Base-by-base conservation (phyloP, 35 echinoderm and acorn worm species). In the Acanthaster planci region DNA sequence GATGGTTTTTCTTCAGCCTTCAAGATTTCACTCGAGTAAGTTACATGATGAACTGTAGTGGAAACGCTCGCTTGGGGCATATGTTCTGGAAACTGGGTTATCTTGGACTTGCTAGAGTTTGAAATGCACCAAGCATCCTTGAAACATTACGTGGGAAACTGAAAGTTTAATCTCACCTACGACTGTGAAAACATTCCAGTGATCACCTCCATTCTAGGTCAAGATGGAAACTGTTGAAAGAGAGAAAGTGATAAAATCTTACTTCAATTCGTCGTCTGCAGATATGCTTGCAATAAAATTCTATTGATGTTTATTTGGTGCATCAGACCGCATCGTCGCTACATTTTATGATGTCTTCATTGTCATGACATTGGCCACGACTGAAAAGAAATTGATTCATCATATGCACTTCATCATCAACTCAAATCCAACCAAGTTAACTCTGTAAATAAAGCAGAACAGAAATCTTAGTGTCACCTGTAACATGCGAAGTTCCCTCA, bases 291-390 rank as follows among this genome's bases (percentile, higher is more conserved):
- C 10, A 55, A 55, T 55, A 14, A 10, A 55, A 55, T 21, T 55
- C 21, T 14, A 60, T 19, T 22, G 27, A 60, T 60, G 27, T 29
- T 60, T 3, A 5, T 22, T 60, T 5, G 7, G 57, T 60, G 57
- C 57, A 22, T 60, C 57, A 60, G 57, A 60, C 57, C 57, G 57
- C 57, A 21, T 60, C 9, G 57, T 60, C 57, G 57, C 57, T 60
- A 60, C 57, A 60, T 60, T 60, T 60, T 22, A 21, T 22, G 6
- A 22, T 60, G 7, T 60, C 57, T 22, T 60, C 57, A 60, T 19
- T 22, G 57, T 60, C 27, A 30, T 60, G 18, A 60, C n/a, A n/a
- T n/a, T n/a, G n/a, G n/a, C n/a, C n/a, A n/a, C n/a, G 27, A 60
- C 57, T 60, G 6, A 21, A 19, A 60, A 5, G 5, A 19, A 60